Conservation (phyloP, 2,888 invertebrate genomes). For the Ophion ellenae region DNA sequence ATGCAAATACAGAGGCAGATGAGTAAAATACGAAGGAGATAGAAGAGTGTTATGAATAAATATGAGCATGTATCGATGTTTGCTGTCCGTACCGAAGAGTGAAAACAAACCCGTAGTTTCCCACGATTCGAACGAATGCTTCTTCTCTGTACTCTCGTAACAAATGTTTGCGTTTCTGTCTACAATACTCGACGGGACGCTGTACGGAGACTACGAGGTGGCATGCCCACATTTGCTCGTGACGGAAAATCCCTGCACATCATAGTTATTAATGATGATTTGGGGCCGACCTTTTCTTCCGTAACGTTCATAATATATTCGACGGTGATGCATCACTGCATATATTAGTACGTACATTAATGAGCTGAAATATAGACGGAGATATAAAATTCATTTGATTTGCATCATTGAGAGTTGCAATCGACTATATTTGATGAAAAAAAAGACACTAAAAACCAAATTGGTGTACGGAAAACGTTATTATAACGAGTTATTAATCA, state of each 20-base stretch:
- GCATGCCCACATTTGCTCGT: conserved; percentile 21
- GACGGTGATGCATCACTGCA: neutral
- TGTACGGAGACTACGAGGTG: conserved; percentile 26
- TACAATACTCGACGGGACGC: conserved; percentile 14
- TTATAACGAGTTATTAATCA: conserved; percentile 62
- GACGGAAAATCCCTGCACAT: conserved; percentile 48
- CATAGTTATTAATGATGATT: conserved; percentile 65
- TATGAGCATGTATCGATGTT: conserved; percentile 57
- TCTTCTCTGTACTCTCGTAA: conserved; percentile 30
- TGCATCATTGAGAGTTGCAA: neutral
- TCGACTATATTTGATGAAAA: conserved; percentile 10
- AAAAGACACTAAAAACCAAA: neutral
- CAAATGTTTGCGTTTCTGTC: conserved; percentile 58
- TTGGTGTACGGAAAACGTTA: neutral
- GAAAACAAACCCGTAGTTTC: conserved; percentile 48
- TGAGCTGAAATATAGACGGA: conserved; percentile 4
- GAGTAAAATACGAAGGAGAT: conserved; percentile 42
- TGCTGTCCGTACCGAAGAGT: conserved; percentile 47
- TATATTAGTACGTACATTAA: conserved; percentile 33
- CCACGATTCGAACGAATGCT: conserved; percentile 47
- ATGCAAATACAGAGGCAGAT: conserved; percentile 25
- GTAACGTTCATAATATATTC: conserved; percentile 34
- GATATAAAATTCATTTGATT: conserved; percentile 43
- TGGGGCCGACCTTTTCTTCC: conserved; percentile 36
- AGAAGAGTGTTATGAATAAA: conserved; percentile 61